These are phyloP conservation scores for Nomada goodeniana DNA, from an alignment of 2,888 invertebrate genomes.

Conservation along the genomic window DNA sequence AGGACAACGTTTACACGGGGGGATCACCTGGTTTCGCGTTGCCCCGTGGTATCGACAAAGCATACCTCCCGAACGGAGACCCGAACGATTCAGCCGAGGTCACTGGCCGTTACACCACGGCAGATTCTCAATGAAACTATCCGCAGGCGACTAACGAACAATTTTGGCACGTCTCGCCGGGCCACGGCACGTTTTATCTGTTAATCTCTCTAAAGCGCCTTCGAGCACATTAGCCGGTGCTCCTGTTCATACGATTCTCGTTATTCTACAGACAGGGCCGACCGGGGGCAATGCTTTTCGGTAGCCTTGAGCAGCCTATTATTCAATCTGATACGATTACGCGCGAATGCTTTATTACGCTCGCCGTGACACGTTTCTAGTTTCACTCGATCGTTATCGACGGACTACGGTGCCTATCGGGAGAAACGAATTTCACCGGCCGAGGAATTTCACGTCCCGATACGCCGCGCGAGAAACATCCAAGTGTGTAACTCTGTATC, in stretches of 20 bases:
- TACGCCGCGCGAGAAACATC: neutral
- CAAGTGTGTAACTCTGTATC: neutral
- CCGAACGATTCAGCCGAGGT: slow-evolving; percentile 26
- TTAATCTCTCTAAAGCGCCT: slow-evolving; percentile 29
- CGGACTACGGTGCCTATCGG: neutral
- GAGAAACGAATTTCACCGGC: neutral
- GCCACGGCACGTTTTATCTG: slow-evolving; percentile 33
- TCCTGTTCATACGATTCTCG: slow-evolving; percentile 26
- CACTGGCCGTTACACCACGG: slow-evolving; percentile 42
- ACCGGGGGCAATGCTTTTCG: slow-evolving; percentile 52
- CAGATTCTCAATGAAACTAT: slow-evolving; percentile 50
- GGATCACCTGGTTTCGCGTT: slow-evolving; percentile 13
- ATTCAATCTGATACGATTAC: slow-evolving; percentile 56
- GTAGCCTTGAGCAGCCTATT: slow-evolving; percentile 49
- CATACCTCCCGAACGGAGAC: slow-evolving; percentile 42
- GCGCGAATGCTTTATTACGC: slow-evolving; percentile 31
- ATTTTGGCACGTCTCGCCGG: slow-evolving; percentile 42
- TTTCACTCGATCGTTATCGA: slow-evolving; percentile 26
- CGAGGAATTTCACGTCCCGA: neutral
- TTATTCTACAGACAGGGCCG: slow-evolving; percentile 41
- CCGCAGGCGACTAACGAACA: slow-evolving; percentile 19
- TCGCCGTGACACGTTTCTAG: slow-evolving; percentile 27
- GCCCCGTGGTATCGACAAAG: slow-evolving; percentile 42
- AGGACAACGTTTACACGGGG: slow-evolving; percentile 7
- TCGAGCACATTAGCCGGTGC: slow-evolving; percentile 23